A percentile compares a stretch with the other conserved stretches of the same genome.
phyloP scores from a whole-genome alignment of 2,113 vertebrate species.

The Hippopotamus amphibius region DNA sequence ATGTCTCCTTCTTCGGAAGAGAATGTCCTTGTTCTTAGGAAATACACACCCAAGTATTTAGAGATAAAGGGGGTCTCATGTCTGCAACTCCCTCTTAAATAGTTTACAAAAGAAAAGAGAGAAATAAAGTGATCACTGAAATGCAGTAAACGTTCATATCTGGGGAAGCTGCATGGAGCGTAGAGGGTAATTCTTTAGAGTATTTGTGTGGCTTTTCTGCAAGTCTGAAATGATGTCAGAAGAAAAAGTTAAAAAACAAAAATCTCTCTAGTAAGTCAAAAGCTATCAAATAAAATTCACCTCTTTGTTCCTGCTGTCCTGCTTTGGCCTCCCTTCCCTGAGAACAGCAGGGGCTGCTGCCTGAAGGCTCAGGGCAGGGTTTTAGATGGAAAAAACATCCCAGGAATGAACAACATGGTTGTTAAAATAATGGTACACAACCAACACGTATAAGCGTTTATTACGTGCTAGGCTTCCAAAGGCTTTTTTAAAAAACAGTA shows the following conservation, averaged over 20 bases:
- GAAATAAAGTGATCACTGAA: background rate
- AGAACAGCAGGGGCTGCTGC: background rate
- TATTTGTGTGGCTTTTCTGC: background rate
- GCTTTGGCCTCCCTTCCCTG: background rate
- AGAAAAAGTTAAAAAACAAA: background rate
- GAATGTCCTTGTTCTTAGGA: background rate
- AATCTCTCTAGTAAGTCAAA: background rate
- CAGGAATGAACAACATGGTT: background rate
- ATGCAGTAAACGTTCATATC: fast-evolving
- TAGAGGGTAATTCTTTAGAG: background rate
- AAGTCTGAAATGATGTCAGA: background rate
- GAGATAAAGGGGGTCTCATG: background rate
- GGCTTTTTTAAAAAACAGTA: background rate
- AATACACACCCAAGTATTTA: background rate
- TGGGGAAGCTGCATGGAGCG: background rate
- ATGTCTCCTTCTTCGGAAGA: background rate
- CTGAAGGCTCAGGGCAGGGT: background rate
- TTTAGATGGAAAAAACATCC: background rate
- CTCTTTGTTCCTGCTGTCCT: background rate
- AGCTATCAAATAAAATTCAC: background rate
- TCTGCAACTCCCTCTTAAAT: background rate
- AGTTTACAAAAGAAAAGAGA: background rate
- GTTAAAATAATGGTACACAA: background rate
- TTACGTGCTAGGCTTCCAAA: background rate
- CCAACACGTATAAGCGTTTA: background rate